Base-by-base conservation (phyloP, 2,797 vertebrate species). In the Poliocrania exsul region DNA sequence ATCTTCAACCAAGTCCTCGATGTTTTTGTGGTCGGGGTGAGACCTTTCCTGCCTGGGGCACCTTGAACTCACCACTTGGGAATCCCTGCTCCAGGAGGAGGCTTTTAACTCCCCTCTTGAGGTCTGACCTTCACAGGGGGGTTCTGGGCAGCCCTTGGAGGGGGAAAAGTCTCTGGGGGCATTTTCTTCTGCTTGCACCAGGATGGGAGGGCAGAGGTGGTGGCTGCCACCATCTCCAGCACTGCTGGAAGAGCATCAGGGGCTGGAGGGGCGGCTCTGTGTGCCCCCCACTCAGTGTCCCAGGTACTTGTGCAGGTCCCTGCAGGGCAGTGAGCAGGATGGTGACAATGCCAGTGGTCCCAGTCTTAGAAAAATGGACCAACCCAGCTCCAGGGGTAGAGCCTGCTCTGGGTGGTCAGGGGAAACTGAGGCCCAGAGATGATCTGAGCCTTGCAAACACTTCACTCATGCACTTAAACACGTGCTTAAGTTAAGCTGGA, bases 41-140 rank as follows among this genome's bases (percentile, higher is more conserved):
- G 62, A 86, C 58, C 77, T 65, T 62, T 78, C 65, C 35, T 74
- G 57, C 78, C 33, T 46, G 33, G 73, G 47, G 31, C 1, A 2
- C 67, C 61, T 80, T 29, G 62, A 70, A 87, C 35, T 46, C 2
- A 1, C 77, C 29, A 0, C 51, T 25, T 2, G 0, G 42, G 57
- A 31, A 74, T 56, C 33, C 5, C 26, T 70, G 53, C 51, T 56
- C 19, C 13, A 4, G 18, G 38, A 66, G 84, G 49, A 86, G 19
- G 26, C 35, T 80, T 54, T 46, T 9, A 85, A 64, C 11, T 20
- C 26, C 56, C 19, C 35, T 37, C 17, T 42, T 12, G 31, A 16
- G 23, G 71, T 31, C 26, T 71, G 62, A 3, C 24, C 31, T 25
- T 31, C 2, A 0, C 53, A 3, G 4, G 0, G 1, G 49, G 28